Evolutionary conservation across 1,140 invertebrate species (phyloP).

Genomic region (Drosophila sturtevanti): DNA sequence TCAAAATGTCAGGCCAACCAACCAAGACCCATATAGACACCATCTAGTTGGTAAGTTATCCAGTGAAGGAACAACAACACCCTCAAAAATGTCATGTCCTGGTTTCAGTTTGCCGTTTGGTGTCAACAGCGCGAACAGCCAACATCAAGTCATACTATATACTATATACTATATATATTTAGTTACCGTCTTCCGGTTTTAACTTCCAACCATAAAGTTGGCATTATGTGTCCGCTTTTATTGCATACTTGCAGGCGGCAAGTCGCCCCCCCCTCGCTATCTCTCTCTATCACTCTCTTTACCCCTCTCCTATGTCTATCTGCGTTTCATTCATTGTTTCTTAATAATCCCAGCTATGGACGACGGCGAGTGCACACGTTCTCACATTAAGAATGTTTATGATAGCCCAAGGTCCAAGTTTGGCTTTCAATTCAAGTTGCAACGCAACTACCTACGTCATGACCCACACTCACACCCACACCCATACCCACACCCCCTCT

Average conservation of each 20-base stretch:
- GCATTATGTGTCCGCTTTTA: slow-evolving; percentile 76
- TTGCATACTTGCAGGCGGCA: slow-evolving; percentile 65
- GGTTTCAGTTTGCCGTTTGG: slow-evolving; percentile 56
- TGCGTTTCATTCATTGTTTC: slow-evolving; percentile 73
- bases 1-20: slow-evolving; percentile 31
- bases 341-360: slow-evolving; percentile 66
- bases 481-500: slow-evolving; percentile 38
- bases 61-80: not conserved
- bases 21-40: not conserved
- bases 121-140: slow-evolving; percentile 48
- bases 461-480: not conserved
- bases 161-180: slow-evolving; percentile 44
- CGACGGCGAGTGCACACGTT: slow-evolving; percentile 61
- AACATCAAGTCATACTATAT: not conserved
- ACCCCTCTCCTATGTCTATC: too few relatives aligned
- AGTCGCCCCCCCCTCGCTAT: too few relatives aligned
- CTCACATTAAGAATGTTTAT: slow-evolving; percentile 73
- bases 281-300: not conserved
- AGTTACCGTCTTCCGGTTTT: slow-evolving; percentile 80
- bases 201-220: slow-evolving; percentile 69
- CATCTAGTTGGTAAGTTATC: not conserved
- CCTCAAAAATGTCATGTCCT: slow-evolving; percentile 37
- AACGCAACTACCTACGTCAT: not conserved
- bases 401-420: slow-evolving; percentile 7
- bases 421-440: slow-evolving; percentile 14